These are phyloP conservation scores for Xylocopa sonorina DNA, from an alignment of 1,140 invertebrate species.

Conservation along the genomic window DNA sequence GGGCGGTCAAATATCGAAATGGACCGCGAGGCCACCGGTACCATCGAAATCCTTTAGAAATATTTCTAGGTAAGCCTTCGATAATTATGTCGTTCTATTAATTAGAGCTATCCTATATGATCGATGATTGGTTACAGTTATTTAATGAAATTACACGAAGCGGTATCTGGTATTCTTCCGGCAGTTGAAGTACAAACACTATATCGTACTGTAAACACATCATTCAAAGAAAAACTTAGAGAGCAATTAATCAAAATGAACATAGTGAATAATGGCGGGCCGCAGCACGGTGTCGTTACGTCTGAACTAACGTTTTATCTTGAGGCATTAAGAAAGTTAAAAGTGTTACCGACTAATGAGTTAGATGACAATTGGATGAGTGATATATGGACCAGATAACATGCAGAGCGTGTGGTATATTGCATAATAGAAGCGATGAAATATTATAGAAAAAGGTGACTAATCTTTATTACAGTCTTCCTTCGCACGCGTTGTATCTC, in stretches of 20 bases:
- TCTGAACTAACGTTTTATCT: constrained; percentile 98
- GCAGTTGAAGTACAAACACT: constrained; percentile 87
- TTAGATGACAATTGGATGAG: constrained; percentile 89
- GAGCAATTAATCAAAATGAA: constrained; percentile 93
- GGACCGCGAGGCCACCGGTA: constrained; percentile 97
- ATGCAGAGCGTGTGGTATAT: constrained; percentile 80
- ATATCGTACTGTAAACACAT: constrained; percentile 92
- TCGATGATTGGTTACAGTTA: constrained; percentile 85
- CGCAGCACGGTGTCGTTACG: constrained; percentile 97
- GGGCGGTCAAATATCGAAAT: constrained; percentile 88
- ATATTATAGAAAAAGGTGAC: constrained; percentile 70
- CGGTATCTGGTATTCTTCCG: constrained; percentile 91
- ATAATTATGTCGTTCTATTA: neutral
- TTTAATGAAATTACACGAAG: constrained; percentile 95
- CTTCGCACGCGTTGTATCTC: constrained; percentile 39
- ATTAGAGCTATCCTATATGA: constrained; percentile 26
- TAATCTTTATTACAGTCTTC: constrained; percentile 62
- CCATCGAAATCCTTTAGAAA: constrained; percentile 96
- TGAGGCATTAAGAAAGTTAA: constrained; percentile 93
- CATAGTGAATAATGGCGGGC: constrained; percentile 96
- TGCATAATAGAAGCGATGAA: constrained; percentile 76
- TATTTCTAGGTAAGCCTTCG: constrained; percentile 86
- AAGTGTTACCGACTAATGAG: constrained; percentile 89
- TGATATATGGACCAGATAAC: constrained; percentile 90
- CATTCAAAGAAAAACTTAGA: constrained; percentile 93